These are phyloP conservation scores for Lutraria lutraria DNA, from an alignment of 2,888 invertebrate genomes.

Conservation along the genomic window DNA sequence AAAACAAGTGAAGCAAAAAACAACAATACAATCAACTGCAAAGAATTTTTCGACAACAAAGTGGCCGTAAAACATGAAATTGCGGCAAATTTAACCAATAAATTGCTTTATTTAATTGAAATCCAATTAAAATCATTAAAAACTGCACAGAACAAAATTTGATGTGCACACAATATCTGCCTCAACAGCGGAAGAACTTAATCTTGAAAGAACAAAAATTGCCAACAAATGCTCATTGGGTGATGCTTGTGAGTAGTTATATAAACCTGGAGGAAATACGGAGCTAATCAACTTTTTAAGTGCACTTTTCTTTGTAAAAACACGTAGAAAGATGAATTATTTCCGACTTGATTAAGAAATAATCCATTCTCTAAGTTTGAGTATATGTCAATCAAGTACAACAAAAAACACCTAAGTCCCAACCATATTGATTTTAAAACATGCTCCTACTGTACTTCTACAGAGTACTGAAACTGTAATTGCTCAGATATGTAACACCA, in stretches of 20 bases:
- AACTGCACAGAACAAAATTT: neutral
- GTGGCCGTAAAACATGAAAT: neutral
- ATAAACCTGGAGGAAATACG: neutral
- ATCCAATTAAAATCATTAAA: neutral
- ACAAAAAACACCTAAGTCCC: too few species aligned
- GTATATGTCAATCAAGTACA: neutral
- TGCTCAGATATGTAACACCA: neutral
- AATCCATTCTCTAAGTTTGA: neutral
- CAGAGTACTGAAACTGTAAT: neutral
- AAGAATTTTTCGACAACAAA: neutral
- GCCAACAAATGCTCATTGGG: neutral
- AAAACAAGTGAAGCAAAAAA: neutral
- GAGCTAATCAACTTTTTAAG: neutral
- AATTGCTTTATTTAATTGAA: constrained; percentile 4
- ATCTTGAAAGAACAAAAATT: neutral
- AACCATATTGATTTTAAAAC: too few species aligned
- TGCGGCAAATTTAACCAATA: neutral
- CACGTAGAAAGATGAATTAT: neutral
- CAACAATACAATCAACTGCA: neutral
- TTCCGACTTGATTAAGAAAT: neutral
- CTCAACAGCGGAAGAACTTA: neutral
- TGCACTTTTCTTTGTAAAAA: neutral
- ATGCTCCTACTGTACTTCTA: too few species aligned
- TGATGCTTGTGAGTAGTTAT: neutral
- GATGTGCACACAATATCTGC: neutral